Percentiles rank a stretch among this genome's conserved stretches.
phyloP scores from a whole-genome alignment of 1,140 invertebrate genomes.

The Bombus huntii region DNA sequence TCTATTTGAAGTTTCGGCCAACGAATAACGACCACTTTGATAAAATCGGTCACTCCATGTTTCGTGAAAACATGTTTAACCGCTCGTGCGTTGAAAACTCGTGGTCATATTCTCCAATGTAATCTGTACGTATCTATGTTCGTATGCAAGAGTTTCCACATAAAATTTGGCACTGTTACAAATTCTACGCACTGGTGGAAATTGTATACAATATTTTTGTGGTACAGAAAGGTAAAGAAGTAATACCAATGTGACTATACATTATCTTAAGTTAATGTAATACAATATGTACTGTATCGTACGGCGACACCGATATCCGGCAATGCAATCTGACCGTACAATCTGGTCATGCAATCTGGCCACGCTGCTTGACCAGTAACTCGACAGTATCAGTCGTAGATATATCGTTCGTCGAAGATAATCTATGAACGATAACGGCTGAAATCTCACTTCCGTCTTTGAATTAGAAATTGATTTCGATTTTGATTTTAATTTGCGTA shows the following conservation, averaged over 20 bases:
- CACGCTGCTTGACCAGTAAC: background rate
- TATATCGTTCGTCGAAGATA: background rate
- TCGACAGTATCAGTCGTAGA: background rate
- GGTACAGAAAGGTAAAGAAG: background rate
- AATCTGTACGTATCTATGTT: background rate
- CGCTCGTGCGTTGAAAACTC: background rate
- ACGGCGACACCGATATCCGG: background rate
- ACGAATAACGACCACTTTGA: background rate
- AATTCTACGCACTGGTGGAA: too few species aligned
- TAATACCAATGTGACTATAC: background rate
- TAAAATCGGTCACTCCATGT: background rate
- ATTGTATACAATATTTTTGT: too few species aligned
- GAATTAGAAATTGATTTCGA: background rate
- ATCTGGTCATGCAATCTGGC: background rate
- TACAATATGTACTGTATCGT: background rate
- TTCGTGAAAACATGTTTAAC: background rate
- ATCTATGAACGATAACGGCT: background rate
- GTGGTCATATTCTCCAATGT: background rate
- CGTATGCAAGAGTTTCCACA: background rate
- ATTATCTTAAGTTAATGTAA: background rate
- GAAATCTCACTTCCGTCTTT: background rate
- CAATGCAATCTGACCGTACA: background rate
- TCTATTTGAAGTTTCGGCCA: constrained; percentile 8
- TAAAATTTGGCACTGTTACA: too few species aligned
- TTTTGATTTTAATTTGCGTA: background rate